Percentiles rank a stretch among this genome's conserved stretches.
These are phyloP conservation scores for Drosophila nigrodunni DNA, from an alignment of 1,140 invertebrate species.

Conservation along the genomic window DNA sequence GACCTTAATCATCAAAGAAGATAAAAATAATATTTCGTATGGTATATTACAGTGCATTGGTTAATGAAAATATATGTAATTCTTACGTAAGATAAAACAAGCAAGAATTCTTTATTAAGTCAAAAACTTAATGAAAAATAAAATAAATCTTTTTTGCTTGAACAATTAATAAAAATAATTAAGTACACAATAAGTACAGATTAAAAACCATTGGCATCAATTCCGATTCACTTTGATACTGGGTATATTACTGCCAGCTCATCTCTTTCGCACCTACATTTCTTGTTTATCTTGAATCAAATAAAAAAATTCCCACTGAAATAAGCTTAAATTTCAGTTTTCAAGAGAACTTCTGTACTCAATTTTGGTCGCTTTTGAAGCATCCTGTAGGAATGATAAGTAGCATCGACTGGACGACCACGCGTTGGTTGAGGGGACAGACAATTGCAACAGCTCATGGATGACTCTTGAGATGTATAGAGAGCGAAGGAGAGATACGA, in stretches of 20 bases:
- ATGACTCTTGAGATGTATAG: conserved; percentile 43
- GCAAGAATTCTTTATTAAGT: no score
- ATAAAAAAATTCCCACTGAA: conserved; percentile 10
- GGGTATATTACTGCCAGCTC: no score
- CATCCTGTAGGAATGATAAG: conserved; percentile 15
- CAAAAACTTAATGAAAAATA: no score
- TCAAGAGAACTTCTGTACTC: conserved; percentile 42
- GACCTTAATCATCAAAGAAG: conserved; percentile 15
- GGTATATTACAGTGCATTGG: not conserved
- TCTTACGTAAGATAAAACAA: no score
- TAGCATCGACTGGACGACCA: conserved; percentile 47
- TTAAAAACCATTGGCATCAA: no score
- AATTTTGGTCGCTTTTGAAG: conserved; percentile 38
- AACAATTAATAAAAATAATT: no score
- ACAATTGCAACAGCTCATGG: conserved; percentile 29
- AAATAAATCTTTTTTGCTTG: no score
- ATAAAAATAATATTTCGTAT: conserved; percentile 3
- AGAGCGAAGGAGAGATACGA: not conserved
- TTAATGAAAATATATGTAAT: no score
- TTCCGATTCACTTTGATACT: no score
- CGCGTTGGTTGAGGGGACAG: conserved; percentile 8
- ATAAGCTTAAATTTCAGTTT: conserved; percentile 57
- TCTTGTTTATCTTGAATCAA: not conserved
- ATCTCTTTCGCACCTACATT: not conserved
- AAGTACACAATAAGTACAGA: no score